Evolutionary conservation across 2,113 vertebrate species (phyloP).

Genomic region (Sula dactylatra): DNA sequence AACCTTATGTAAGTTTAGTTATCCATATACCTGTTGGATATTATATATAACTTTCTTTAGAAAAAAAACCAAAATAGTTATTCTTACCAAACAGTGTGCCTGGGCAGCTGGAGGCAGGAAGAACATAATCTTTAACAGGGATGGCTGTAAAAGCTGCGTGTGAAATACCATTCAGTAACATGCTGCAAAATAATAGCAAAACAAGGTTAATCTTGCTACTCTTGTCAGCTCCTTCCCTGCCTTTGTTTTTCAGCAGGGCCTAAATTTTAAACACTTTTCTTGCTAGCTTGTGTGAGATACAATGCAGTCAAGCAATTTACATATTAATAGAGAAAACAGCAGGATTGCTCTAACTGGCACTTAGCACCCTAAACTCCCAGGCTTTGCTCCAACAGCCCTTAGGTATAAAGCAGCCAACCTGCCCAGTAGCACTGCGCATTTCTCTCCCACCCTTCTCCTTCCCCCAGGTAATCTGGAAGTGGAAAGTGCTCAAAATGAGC

Average conservation of each 20-base stretch:
- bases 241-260: not conserved
- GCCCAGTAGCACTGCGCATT: not conserved
- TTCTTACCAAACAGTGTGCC: not conserved
- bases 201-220: not conserved
- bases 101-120: not conserved
- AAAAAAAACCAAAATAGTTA: not conserved
- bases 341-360: not conserved
- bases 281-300: not conserved
- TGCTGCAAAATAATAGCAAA: not conserved
- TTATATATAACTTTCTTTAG: not conserved
- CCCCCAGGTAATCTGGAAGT: not conserved
- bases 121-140: not conserved
- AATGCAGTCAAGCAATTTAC: not conserved
- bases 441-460: not conserved
- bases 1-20: not conserved
- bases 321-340: not conserved
- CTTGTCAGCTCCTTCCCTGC: not conserved
- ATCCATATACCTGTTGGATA: not conserved
- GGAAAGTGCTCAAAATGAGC: not conserved
- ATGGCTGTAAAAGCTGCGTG: not conserved
- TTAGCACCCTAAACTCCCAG: not conserved
- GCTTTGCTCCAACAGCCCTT: not conserved
- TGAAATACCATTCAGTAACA: not conserved
- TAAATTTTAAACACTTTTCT: not conserved
- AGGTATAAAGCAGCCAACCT: not conserved